Evolutionary conservation across 2,797 vertebrate species (phyloP), one percentile per base, ranked within the genome.

Genomic region (Acomys russatus): DNA sequence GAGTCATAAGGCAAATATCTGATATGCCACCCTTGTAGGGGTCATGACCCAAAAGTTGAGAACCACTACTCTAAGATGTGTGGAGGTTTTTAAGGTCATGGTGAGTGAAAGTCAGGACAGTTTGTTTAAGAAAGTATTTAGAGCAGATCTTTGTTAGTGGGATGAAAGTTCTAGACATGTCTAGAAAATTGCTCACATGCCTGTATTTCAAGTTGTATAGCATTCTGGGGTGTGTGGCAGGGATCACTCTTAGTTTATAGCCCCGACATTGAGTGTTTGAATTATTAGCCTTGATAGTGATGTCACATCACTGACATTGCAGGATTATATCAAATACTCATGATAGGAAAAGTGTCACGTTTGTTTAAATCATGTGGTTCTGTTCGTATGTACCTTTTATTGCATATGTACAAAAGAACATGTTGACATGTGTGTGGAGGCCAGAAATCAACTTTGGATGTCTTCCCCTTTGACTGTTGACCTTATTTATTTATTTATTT

Each of bases 161-260:
- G 38, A 44, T 33, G 23, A 38, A 93, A 85, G 44, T 33, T 33
- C 33, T 33, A 1, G 7, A 15, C 20, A 2, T 9, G 6, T 71
- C 59, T 49, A 38, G 64, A 63, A 91, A 56, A 73, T 3, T 30
- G 64, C 22, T 8, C 18, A 1, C 3, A 4, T 3, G 4, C 0
- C 0, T 68, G 1, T 0, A 0, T 38, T 56, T 9, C 78, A 68
- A 23, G 49, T 54, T 35, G 15, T 9, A 6, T 2, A 11, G 38
- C 23, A 0, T 82, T 84, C 80, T 77, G 38, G 73, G 12, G 28
- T 10, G 4, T 77, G 73, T 9, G 28, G 10, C 18, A 1, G 20
- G 73, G 9, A n/a, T 90, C 10, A 38, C 56, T 54, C 38, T 23
- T 6, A 8, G 28, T 25, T 82, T 2, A 0, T 11, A 15, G 44